A percentile compares a stretch with the other conserved stretches of the same genome.
phyloP scores from a whole-genome alignment of 2,113 vertebrate species.

The Rallus limicola region DNA sequence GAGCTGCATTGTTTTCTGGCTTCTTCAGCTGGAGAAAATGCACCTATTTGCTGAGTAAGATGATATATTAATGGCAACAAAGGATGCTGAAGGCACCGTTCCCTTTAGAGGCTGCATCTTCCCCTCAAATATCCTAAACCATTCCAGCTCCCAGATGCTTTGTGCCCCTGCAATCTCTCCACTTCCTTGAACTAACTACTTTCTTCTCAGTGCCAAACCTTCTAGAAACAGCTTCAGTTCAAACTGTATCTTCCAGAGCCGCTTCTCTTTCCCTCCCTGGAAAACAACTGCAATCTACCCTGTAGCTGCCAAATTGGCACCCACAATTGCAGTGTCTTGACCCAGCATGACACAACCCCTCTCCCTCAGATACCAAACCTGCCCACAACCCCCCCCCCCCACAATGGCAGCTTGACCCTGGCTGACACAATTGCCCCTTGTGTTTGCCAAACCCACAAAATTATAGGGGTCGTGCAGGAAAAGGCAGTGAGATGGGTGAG shows the following conservation, averaged over 20 bases:
- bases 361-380: slow-evolving; percentile 28
- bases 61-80: fast-evolving
- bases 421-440: slow-evolving; percentile 60
- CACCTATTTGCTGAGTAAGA: neutral
- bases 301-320: slow-evolving; percentile 45
- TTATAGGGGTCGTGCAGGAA: slow-evolving; percentile 56
- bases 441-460: slow-evolving; percentile 73
- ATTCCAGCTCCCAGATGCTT: neutral
- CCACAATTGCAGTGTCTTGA: slow-evolving; percentile 56
- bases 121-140: neutral
- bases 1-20: neutral
- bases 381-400: slow-evolving; percentile 56
- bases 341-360: slow-evolving; percentile 55
- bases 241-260: neutral
- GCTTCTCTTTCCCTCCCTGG: neutral
- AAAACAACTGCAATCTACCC: slow-evolving; percentile 34
- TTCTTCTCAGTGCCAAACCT: neutral
- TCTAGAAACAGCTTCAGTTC: slow-evolving; percentile 13
- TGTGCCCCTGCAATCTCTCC: neutral
- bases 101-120: neutral
- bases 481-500: slow-evolving; percentile 40
- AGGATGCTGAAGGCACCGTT: neutral
- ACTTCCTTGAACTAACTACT: neutral
- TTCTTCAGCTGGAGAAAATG: neutral
- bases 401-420: slow-evolving; percentile 68